Conservation (phyloP, 1,140 invertebrate genomes). For the Sycophaga agraensis region DNA sequence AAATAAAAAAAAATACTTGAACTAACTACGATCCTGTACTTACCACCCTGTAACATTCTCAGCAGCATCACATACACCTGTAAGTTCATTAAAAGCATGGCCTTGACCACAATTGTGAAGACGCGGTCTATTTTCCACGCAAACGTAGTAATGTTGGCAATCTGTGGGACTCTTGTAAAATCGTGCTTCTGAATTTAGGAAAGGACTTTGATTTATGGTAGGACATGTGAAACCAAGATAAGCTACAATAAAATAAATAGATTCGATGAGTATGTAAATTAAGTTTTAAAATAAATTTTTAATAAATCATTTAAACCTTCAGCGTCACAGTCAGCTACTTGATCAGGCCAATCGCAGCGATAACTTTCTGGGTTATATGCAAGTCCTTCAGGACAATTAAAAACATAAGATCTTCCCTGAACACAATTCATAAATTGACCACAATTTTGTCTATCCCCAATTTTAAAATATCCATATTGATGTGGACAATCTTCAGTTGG, state of each 20-base stretch:
- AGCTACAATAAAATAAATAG: conserved; percentile 49
- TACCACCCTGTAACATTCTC: conserved; percentile 77
- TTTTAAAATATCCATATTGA: conserved; percentile 79
- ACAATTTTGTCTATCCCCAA: conserved; percentile 72
- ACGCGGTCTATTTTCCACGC: conserved; percentile 72
- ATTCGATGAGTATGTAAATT: background rate
- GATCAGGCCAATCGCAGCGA: conserved; percentile 85
- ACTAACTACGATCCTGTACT: no score
- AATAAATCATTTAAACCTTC: conserved; percentile 68
- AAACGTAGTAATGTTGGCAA: conserved; percentile 82
- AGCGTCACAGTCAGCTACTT: conserved; percentile 73
- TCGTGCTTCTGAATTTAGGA: conserved; percentile 59
- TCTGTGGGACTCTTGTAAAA: conserved; percentile 65
- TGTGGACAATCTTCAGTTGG: conserved; percentile 80
- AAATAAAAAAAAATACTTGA: no score
- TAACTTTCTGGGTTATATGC: conserved; percentile 78
- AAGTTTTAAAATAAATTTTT: background rate
- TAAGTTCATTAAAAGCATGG: conserved; percentile 77
- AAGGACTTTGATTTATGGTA: conserved; percentile 47
- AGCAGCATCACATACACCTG: conserved; percentile 72
- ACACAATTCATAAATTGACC: conserved; percentile 85
- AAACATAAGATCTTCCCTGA: conserved; percentile 67
- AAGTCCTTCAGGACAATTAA: conserved; percentile 79
- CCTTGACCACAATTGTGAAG: conserved; percentile 75
- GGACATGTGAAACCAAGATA: conserved; percentile 72